These are phyloP conservation scores for Pelodiscus sinensis DNA, from an alignment of 2,113 vertebrate species.

Conservation along the genomic window DNA sequence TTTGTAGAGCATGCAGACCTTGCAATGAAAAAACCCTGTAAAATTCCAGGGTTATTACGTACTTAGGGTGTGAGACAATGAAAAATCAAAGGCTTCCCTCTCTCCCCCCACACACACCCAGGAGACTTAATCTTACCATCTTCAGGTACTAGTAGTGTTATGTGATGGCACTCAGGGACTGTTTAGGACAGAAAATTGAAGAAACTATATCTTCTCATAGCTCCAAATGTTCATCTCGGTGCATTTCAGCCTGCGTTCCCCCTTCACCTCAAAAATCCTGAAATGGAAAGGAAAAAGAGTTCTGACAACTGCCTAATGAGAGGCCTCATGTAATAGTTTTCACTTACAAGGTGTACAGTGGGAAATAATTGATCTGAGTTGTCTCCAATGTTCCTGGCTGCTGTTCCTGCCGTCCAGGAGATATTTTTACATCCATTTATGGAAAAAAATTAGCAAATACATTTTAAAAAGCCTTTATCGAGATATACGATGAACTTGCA, in stretches of 20 bases:
- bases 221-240: neutral
- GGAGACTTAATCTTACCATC: slow-evolving; percentile 48
- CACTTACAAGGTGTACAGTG: neutral
- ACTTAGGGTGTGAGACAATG: slow-evolving; percentile 52
- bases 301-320: slow-evolving; percentile 30
- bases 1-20: slow-evolving; percentile 59
- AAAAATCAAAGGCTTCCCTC: slow-evolving; percentile 60
- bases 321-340: slow-evolving; percentile 10
- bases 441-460: neutral
- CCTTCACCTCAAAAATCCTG: slow-evolving; percentile 11
- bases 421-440: slow-evolving; percentile 41
- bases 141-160: slow-evolving; percentile 51
- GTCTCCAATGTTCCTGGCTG: slow-evolving; percentile 24
- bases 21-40: slow-evolving; percentile 58
- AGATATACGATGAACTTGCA: neutral
- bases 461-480: neutral
- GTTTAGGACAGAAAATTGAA: neutral
- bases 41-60: slow-evolving; percentile 65
- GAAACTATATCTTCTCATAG: neutral
- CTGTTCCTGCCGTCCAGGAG: slow-evolving; percentile 22
- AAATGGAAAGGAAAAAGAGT: neutral
- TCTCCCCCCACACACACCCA: neutral
- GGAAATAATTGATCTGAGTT: slow-evolving; percentile 56
- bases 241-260: neutral
- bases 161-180: slow-evolving; percentile 55